A percentile compares a stretch with the other conserved stretches of the same genome.
Evolutionary conservation across 2,797 vertebrate species (phyloP).

Genomic region (Sternotherus odoratus): DNA sequence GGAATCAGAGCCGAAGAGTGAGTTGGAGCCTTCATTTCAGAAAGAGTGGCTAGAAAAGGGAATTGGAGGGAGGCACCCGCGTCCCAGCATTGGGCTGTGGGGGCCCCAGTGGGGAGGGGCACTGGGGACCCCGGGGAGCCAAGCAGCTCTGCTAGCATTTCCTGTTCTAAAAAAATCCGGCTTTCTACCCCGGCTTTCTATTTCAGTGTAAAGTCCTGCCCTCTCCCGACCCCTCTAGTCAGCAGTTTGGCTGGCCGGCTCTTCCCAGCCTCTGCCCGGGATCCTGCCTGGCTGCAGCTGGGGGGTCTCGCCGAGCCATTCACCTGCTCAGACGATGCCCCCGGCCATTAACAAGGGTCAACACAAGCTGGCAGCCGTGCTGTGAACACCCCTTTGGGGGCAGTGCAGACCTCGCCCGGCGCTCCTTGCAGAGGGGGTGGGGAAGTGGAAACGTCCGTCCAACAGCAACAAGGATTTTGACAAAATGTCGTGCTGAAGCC

Average conservation of each 20-base stretch:
- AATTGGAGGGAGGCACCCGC: neutral
- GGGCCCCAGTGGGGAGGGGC: rapidly evolving
- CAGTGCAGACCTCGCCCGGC: neutral
- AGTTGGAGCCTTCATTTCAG: constrained; percentile 66
- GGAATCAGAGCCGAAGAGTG: constrained; percentile 92
- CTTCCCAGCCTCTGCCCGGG: too few relatives aligned
- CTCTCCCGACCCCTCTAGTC: neutral
- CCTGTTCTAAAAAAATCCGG: neutral
- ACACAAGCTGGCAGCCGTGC: too few relatives aligned
- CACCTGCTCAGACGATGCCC: too few relatives aligned
- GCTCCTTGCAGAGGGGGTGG: neutral
- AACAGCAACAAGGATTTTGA: neutral
- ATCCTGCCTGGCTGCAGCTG: neutral
- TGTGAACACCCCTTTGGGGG: neutral
- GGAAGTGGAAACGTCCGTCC: too few relatives aligned
- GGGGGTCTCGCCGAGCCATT: neutral
- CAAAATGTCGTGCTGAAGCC: neutral
- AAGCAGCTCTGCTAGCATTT: neutral
- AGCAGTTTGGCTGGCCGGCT: neutral
- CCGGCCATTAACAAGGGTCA: neutral
- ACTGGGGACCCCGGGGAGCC: neutral
- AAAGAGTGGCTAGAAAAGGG: neutral
- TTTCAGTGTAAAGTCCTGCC: neutral
- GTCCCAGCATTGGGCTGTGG: neutral
- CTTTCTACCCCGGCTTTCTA: neutral